Evolutionary conservation across 2,888 invertebrate species (phyloP), one percentile per base, ranked within the genome.

Genomic region (Pachydiplax longipennis): DNA sequence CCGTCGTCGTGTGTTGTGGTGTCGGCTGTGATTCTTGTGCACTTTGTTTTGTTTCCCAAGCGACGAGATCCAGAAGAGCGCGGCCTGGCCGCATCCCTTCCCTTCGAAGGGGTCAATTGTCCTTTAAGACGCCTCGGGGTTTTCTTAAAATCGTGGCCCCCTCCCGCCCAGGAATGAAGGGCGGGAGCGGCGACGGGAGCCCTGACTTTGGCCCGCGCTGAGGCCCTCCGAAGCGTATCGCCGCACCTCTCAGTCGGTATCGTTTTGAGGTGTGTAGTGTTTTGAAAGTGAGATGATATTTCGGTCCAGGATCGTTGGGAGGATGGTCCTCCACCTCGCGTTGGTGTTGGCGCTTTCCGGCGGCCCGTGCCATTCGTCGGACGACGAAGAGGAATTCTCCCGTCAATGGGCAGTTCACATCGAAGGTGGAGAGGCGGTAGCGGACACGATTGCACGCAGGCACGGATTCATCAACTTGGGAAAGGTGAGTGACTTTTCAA

Each of bases 341-440:
- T 31, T 73, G 73, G 31, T 73, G 25, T 73, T 31, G 31, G 73
- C 73, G 73, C 73, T 73, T 0, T 25, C 73, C 12, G 73, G 73
- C 15, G 73, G 73, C 31, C 31, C 25, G 10, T 65, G 65, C 18
- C 25, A 10, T 65, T 65, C 65, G 25, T 25, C n/a, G n/a, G n/a
- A n/a, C n/a, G n/a, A n/a, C 73, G 73, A 73, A 73, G 40, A 18
- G 31, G 22, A 25, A 2, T 96, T 94, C 93, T 94, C 95, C 80
- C 95, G 96, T 93, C 95, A 96, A 93, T 96, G 96, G 95, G 96
- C 95, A 53, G 95, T 95, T 18, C 94, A 95, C 92, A 94, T 96
- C 92, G 93, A 94, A 65, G 96, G 95, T 65, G 96, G 96, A 87
- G 92, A 93, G 61, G 93, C 94, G 12, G 93, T 93, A 53, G 96